Base-by-base conservation (phyloP, 2,113 vertebrate genomes). In the Alaudala cheleensis region DNA sequence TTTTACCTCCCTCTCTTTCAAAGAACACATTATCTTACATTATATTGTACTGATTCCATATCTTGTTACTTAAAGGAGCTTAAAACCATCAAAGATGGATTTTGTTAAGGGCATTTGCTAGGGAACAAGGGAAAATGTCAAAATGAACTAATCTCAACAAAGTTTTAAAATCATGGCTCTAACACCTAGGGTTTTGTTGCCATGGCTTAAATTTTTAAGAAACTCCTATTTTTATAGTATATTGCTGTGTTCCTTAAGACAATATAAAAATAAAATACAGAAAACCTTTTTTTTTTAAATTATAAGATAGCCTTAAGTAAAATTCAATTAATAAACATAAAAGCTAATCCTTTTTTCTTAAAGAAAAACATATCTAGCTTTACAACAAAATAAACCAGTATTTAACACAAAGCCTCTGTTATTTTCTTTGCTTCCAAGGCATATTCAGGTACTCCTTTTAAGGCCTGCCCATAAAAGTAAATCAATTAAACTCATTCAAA, bases 401-500 rank as follows among this genome's bases (percentile, higher is more conserved):
- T 31, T 83, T 88, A 61, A 74, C 74, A 93, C 33, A 91, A 96
- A 95, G 33, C 12, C 14, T 45, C 47, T 74, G 42, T 50, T 95
- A 37, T 77, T 91, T 81, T 70, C 37, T 91, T 74, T 81, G 22
- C 47, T 91, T 88, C 47, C 47, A 76, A 40, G 64, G 54, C 31
- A 53, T 20, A 62, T 86, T 88, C 80, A 85, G 90, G 82, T 84
- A 44, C 16, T 74, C 21, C 47, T 93, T 92, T 92, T 88, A 81
- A 84, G 70, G 66, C 25, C 44, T 78, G 20, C 53, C 49, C 42
- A 47, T 4, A 78, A 81, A 47, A 72, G 14, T 92, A 96, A 95
- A 92, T 96, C 61, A 96, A 95, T 95, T 97, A 94, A 95, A 86
- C 22, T 86, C 66, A 92, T 90, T 86, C 72, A 87, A 94, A 90